Evolutionary conservation across 2,113 vertebrate genomes (phyloP).

Genomic region (Morone chrysops): DNA sequence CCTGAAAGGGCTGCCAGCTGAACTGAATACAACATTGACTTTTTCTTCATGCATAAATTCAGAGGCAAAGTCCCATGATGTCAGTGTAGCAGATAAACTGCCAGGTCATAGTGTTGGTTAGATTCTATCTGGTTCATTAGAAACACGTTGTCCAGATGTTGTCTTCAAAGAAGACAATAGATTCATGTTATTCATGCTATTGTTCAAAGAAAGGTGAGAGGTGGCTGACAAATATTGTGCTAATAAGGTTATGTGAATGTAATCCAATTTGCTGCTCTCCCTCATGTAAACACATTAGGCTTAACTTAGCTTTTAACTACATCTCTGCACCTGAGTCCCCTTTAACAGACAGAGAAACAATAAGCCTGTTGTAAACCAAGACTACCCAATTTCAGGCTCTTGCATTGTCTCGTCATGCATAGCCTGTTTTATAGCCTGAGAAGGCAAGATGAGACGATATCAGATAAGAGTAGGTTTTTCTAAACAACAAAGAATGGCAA

Average conservation of each 20-base stretch:
- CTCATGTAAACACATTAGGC: constrained; percentile 62
- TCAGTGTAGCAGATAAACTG: constrained; percentile 29
- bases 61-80: constrained; percentile 42
- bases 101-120: background rate
- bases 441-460: constrained; percentile 64
- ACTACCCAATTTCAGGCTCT: constrained; percentile 31
- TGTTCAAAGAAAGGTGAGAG: constrained; percentile 38
- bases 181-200: background rate
- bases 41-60: constrained; percentile 25
- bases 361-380: constrained; percentile 65
- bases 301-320: constrained; percentile 35
- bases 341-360: constrained; percentile 57
- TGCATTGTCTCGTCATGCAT: constrained; percentile 40
- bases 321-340: constrained; percentile 49
- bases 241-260: constrained; percentile 56
- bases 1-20: constrained; percentile 44
- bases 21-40: background rate
- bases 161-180: background rate
- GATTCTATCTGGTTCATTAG: constrained; percentile 37
- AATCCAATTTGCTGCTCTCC: constrained; percentile 52
- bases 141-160: constrained; percentile 28
- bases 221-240: constrained; percentile 27
- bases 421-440: constrained; percentile 49
- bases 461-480: constrained; percentile 50
- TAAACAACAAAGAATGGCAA: constrained; percentile 64